Percentiles rank a stretch among this genome's conserved stretches.
These are phyloP conservation scores for Chloroceryle inda DNA, from an alignment of 2,797 vertebrate genomes.

Conservation along the genomic window DNA sequence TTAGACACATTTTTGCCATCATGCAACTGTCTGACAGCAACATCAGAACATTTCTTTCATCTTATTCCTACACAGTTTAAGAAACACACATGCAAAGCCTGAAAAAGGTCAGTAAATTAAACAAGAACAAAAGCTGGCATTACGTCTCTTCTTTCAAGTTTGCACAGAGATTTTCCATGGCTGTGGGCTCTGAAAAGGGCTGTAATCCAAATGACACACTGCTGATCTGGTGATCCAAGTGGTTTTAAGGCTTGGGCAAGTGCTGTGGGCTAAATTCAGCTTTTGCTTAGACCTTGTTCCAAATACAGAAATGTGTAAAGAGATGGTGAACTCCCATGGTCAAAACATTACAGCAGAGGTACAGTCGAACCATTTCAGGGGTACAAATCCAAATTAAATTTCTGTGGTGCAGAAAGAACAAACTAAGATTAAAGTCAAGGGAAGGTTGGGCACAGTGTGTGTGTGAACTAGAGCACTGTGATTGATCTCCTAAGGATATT, in stretches of 20 bases:
- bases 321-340: not conserved
- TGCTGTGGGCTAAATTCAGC: not conserved
- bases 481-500: constrained; percentile 6
- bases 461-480: not conserved
- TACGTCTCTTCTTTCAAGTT: constrained; percentile 37
- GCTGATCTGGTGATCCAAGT: not conserved
- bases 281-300: not conserved
- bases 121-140: constrained; percentile 38
- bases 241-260: not conserved
- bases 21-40: constrained; percentile 1
- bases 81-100: not conserved
- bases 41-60: constrained; percentile 42
- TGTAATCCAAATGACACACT: constrained; percentile 23
- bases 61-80: constrained; percentile 4
- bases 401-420: not conserved
- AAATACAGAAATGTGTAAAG: not conserved
- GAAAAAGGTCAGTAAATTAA: constrained; percentile 50
- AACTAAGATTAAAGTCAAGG: not conserved
- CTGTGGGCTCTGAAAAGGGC: constrained; percentile 18
- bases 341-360: not conserved
- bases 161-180: constrained; percentile 1
- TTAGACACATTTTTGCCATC: constrained; percentile 26
- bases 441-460: not conserved
- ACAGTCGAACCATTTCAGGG: not conserved
- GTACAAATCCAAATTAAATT: constrained; percentile 16